A percentile compares a stretch with the other conserved stretches of the same genome.
Conservation (phyloP, 2,113 vertebrate species). For the Chlamydotis undulata region DNA sequence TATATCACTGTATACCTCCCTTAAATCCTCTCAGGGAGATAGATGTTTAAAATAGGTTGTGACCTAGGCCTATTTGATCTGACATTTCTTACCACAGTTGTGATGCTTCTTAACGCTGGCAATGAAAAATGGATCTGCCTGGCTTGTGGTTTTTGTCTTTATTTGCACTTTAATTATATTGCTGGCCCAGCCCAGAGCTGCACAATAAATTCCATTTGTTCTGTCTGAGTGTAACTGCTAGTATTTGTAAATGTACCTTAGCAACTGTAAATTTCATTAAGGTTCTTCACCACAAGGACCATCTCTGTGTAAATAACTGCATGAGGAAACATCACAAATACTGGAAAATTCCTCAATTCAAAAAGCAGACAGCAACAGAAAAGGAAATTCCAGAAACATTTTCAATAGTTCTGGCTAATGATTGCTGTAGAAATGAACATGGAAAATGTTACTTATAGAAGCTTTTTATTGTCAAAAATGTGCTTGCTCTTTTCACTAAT, state of each 20-base stretch:
- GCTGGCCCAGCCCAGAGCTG: slow-evolving; percentile 50
- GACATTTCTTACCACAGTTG: slow-evolving; percentile 25
- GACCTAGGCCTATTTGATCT: slow-evolving; percentile 52
- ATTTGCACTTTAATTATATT: slow-evolving; percentile 73
- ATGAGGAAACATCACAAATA: slow-evolving; percentile 8
- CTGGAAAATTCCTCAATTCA: slow-evolving; percentile 11
- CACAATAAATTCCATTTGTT: slow-evolving; percentile 21
- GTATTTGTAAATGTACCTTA: slow-evolving; percentile 45
- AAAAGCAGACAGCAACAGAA: slow-evolving; percentile 9
- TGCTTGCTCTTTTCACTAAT: slow-evolving; percentile 55
- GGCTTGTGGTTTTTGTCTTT: slow-evolving; percentile 56
- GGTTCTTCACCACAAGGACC: slow-evolving; percentile 27
- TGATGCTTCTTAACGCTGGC: slow-evolving; percentile 30
- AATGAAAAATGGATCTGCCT: slow-evolving; percentile 32
- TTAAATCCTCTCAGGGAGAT: slow-evolving; percentile 74
- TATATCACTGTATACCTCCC: slow-evolving; percentile 63
- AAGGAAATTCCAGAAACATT: slow-evolving; percentile 32
- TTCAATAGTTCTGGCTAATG: slow-evolving; percentile 37
- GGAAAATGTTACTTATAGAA: slow-evolving; percentile 12
- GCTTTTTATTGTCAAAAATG: slow-evolving; percentile 16
- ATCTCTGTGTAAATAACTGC: slow-evolving; percentile 65
- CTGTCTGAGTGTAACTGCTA: slow-evolving; percentile 9
- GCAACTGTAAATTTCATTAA: slow-evolving; percentile 49
- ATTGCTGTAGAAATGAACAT: slow-evolving; percentile 33
- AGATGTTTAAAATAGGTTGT: slow-evolving; percentile 48